These are phyloP conservation scores for Agrotis puta DNA, from an alignment of 2,888 invertebrate species.

Conservation along the genomic window DNA sequence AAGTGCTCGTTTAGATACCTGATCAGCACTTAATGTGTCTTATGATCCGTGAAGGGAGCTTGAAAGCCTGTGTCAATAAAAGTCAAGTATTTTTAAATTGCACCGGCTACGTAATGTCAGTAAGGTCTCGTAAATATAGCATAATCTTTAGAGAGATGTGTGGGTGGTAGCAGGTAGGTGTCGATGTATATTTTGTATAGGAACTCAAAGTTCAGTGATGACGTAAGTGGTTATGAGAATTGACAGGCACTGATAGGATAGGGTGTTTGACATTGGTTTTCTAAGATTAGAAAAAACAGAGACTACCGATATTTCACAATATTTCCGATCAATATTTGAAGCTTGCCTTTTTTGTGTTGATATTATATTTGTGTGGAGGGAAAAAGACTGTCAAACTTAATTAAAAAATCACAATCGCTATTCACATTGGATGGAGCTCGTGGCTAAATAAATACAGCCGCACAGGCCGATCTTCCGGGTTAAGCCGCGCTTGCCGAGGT, in stretches of 20 bases:
- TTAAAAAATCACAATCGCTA: too few species aligned
- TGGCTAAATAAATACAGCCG: too few species aligned
- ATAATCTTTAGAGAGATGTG: constrained; percentile 11
- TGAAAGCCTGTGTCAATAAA: neutral
- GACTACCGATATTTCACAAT: neutral
- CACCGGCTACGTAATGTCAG: neutral
- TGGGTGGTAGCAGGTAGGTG: constrained; percentile 1
- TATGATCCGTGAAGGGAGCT: neutral
- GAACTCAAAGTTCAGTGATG: constrained; percentile 11
- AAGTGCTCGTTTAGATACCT: constrained; percentile 54
- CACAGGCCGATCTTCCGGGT: too few species aligned
- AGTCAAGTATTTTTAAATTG: constrained; percentile 10
- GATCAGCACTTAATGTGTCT: constrained; percentile 16
- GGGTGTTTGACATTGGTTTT: neutral
- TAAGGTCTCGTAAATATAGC: constrained; percentile 5
- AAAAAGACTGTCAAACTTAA: too few species aligned
- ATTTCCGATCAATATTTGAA: constrained; percentile 2
- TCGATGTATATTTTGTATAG: neutral
- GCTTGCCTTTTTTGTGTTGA: neutral
- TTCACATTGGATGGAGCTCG: too few species aligned
- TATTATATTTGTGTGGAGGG: too few species aligned
- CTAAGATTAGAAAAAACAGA: neutral
- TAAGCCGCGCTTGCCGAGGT: too few species aligned
- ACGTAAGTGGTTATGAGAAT: neutral
- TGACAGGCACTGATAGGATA: neutral